Conservation (phyloP, 2,888 invertebrate genomes). For the Aricia artaxerxes region DNA sequence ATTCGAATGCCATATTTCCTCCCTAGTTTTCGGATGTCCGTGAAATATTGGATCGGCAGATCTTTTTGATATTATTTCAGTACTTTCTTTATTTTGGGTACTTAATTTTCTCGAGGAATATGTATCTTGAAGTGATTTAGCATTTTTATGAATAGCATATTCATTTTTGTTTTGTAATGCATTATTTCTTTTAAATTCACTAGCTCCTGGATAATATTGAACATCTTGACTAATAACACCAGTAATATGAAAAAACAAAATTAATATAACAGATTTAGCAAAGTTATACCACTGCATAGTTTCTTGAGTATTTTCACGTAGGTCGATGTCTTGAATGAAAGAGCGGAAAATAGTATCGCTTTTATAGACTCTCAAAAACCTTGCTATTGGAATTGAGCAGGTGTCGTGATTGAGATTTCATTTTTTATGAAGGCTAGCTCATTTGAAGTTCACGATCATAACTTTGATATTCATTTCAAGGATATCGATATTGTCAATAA, state of each 20-base stretch:
- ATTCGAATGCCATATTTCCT: slow-evolving; percentile 75
- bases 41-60: slow-evolving; percentile 75
- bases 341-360: slow-evolving; percentile 35
- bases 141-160: background rate
- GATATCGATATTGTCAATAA: background rate
- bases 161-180: background rate
- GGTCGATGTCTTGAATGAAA: background rate
- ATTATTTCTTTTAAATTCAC: background rate
- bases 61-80: slow-evolving; percentile 48
- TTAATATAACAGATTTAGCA: background rate
- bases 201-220: slow-evolving; percentile 27
- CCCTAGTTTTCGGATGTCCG: slow-evolving; percentile 80
- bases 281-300: background rate
- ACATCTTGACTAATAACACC: slow-evolving; percentile 9
- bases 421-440: slow-evolving; percentile 58
- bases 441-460: slow-evolving; percentile 33
- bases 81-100: background rate
- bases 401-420: slow-evolving; percentile 76
- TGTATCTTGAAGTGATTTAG: background rate
- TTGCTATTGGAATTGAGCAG: slow-evolving; percentile 60
- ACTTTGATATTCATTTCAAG: slow-evolving; percentile 30
- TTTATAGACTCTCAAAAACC: slow-evolving; percentile 59
- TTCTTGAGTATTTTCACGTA: background rate
- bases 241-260: background rate
- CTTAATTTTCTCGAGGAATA: slow-evolving; percentile 33